Evolutionary conservation across 2,888 invertebrate species (phyloP).

Genomic region (Heliconius ismenius): DNA sequence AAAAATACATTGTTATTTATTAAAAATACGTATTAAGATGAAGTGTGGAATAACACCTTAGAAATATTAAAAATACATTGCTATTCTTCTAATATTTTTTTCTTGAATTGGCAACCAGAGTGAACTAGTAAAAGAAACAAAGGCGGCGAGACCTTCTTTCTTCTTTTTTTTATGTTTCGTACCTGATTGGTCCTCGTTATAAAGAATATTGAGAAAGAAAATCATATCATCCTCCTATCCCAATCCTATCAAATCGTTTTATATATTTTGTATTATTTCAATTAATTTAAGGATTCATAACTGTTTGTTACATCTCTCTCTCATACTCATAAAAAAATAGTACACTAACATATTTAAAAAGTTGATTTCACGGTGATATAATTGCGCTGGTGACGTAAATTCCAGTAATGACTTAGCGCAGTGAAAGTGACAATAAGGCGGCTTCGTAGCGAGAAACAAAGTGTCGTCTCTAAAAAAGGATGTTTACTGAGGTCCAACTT

Average conservation of each 20-base stretch:
- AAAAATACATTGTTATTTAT: too few species aligned
- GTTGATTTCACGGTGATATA: slow-evolving; percentile 62
- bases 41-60: too few species aligned
- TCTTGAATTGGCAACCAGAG: background rate
- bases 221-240: background rate
- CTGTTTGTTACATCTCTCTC: background rate
- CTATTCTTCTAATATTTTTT: too few species aligned
- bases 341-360: slow-evolving; percentile 13
- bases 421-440: slow-evolving; percentile 47
- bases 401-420: slow-evolving; percentile 59
- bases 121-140: background rate
- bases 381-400: slow-evolving; percentile 71
- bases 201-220: background rate
- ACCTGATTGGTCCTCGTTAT: background rate
- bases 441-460: slow-evolving; percentile 43
- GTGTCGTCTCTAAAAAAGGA: slow-evolving; percentile 19
- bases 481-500: background rate
- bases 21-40: too few species aligned
- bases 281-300: background rate
- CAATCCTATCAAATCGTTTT: too few species aligned
- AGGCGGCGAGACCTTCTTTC: background rate
- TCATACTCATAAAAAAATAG: background rate
- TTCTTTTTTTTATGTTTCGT: too few species aligned
- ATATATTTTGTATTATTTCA: background rate
- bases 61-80: too few species aligned